Evolutionary conservation across 2,113 vertebrate genomes (phyloP).

Genomic region (Ardeotis arabs): DNA sequence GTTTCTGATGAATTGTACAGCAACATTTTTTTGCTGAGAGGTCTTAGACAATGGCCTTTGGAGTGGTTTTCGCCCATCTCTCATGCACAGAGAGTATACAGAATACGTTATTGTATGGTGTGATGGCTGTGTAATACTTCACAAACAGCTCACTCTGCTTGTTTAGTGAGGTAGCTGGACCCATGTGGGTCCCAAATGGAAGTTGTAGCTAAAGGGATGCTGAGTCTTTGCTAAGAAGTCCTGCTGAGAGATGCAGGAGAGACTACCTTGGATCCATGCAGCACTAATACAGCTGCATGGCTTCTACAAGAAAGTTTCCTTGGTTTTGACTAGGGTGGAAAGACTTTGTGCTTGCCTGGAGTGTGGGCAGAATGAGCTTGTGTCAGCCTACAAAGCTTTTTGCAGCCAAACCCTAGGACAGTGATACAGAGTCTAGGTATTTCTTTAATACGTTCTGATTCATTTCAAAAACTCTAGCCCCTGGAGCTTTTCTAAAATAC

Average conservation of each 20-base stretch:
- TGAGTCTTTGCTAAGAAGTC: not conserved
- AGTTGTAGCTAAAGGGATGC: not conserved
- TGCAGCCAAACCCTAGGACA: constrained; percentile 55
- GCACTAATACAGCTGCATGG: not conserved
- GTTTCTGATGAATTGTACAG: not conserved
- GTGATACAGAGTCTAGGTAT: constrained; percentile 70
- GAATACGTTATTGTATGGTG: not conserved
- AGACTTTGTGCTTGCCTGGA: constrained; percentile 46
- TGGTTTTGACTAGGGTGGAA: constrained; percentile 7
- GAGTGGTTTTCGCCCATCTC: not conserved
- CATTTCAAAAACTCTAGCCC: constrained; percentile 23
- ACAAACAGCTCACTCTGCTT: not conserved
- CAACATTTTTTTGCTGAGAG: not conserved
- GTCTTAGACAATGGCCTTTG: not conserved
- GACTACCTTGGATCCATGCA: not conserved
- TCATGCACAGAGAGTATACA: not conserved
- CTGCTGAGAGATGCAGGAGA: not conserved
- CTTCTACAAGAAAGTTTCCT: not conserved
- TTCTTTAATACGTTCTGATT: constrained; percentile 64
- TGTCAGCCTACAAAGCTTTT: constrained; percentile 34
- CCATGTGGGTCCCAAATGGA: not conserved
- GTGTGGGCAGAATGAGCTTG: not conserved
- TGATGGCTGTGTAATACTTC: not conserved
- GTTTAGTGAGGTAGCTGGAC: not conserved
- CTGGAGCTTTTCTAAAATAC: constrained; percentile 44